Evolutionary conservation across 2,797 vertebrate species (phyloP), one percentile per base, ranked within the genome.

Genomic region (Typhlichthys subterraneus): DNA sequence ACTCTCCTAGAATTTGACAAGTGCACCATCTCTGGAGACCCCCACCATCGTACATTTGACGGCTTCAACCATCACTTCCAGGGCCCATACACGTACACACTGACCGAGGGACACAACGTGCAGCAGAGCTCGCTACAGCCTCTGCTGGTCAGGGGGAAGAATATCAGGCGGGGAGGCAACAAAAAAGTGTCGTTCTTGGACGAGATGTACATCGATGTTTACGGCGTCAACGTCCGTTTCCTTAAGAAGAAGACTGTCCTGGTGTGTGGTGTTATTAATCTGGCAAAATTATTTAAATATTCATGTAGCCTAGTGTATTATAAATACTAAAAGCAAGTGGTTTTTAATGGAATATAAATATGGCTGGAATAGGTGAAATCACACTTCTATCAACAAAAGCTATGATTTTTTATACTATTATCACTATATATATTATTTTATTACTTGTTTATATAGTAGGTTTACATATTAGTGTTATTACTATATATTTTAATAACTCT

Each of bases 31-130:
- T 88, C 87, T 0, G 94, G 95, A 1, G 95, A 96, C 77, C 94
- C 94, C 12, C 91, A 92, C 79, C 88, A 94, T 80, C 79, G 67
- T 17, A 96, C 94, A 0, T 95, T 96, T 5, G 95, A 96, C 45
- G 63, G 75, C 2, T 84, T 92, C 72, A 80, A 57, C 38, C 93
- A 94, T 79, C 87, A 86, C 82, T 96, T 91, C 86, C 91, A 90
- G 70, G 95, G 95, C 9, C 68, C 83, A 0, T 81, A 92, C 86
- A 95, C 91, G 17, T 96, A 95, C 31, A 11, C 87, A 17, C 83
- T 96, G 61, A 67, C 90, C 5, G 79, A 86, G 73, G 67, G 67
- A 1, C 68, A 79, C 10, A 2, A 61, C 5, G 72, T 88, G 15
- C 78, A 79, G 0, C 48, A 0, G 0, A 64, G 65, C 0, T 80